Evolutionary conservation across 2,797 vertebrate species (phyloP).

Genomic region (Muraenolepis orangiensis): DNA sequence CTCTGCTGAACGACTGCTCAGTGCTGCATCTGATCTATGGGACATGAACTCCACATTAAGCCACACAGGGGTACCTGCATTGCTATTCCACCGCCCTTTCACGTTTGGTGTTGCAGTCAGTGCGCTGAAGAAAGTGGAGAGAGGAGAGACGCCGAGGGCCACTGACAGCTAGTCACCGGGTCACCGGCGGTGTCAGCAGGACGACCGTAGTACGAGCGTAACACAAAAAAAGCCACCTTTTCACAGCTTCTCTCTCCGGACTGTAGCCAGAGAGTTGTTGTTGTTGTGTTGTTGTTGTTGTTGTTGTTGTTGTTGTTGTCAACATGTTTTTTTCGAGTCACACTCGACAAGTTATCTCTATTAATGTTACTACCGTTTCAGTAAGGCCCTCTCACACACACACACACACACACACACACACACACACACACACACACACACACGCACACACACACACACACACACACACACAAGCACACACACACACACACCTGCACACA

Average conservation of each 20-base stretch:
- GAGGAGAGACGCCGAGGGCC: slow-evolving; percentile 56
- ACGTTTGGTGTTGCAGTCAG: no score
- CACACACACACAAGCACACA: slow-evolving; percentile 16
- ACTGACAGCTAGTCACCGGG: slow-evolving; percentile 59
- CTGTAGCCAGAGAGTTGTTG: slow-evolving; percentile 31
- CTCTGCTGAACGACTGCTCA: not conserved
- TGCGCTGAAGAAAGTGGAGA: slow-evolving; percentile 48
- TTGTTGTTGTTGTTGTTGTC: slow-evolving; percentile 12
- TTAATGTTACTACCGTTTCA: slow-evolving; percentile 27
- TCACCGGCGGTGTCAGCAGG: slow-evolving; percentile 41
- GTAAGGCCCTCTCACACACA: not conserved
- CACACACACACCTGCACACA: slow-evolving; percentile 7
- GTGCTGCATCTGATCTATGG: not conserved
- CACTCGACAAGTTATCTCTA: slow-evolving; percentile 16
- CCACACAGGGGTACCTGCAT: no score
- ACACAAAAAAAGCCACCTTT: slow-evolving; percentile 56
- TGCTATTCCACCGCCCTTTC: no score
- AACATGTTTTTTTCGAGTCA: no score
- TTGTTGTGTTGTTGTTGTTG: no score
- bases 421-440: slow-evolving; percentile 22
- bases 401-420: not conserved
- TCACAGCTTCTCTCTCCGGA: slow-evolving; percentile 45
- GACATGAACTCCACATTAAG: not conserved
- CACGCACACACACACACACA: slow-evolving; percentile 7
- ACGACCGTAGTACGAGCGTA: slow-evolving; percentile 56